Evolutionary conservation across 2,797 vertebrate species (phyloP).

Genomic region (Coccyzus lansbergi): DNA sequence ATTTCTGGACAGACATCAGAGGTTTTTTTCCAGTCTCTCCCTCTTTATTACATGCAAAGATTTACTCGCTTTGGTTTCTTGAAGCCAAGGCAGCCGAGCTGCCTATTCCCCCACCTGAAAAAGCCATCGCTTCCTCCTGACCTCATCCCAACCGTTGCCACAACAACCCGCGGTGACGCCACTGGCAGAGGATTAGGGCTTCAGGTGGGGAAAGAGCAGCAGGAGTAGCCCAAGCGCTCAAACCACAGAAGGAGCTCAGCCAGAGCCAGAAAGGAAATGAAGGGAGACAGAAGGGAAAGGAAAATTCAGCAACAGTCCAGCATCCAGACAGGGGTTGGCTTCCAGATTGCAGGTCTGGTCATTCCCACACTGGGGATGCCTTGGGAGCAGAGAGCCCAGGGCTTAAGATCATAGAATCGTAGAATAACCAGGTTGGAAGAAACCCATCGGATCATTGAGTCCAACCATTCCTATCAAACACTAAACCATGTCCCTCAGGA

Average conservation of each 20-base stretch:
- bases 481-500: too few relatives aligned
- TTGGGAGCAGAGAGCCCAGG: too few relatives aligned
- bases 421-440: too few relatives aligned
- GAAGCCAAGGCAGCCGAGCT: neutral
- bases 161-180: neutral
- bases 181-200: neutral
- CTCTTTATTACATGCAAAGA: neutral
- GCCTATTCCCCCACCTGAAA: neutral
- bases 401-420: too few relatives aligned
- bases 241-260: neutral
- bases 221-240: neutral
- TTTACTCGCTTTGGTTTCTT: neutral
- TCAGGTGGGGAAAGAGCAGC: constrained; percentile 32
- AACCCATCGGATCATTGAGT: too few relatives aligned
- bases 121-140: constrained; percentile 12
- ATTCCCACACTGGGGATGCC: fast-evolving
- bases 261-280: neutral
- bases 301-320: neutral
- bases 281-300: neutral
- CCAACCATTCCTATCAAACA: too few relatives aligned
- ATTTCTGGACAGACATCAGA: neutral
- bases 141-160: constrained; percentile 29
- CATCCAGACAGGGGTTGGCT: neutral
- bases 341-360: neutral
- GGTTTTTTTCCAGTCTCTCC: constrained; percentile 4